Evolutionary conservation across 2,888 invertebrate genomes (phyloP).

Genomic region (Athalia rosae): DNA sequence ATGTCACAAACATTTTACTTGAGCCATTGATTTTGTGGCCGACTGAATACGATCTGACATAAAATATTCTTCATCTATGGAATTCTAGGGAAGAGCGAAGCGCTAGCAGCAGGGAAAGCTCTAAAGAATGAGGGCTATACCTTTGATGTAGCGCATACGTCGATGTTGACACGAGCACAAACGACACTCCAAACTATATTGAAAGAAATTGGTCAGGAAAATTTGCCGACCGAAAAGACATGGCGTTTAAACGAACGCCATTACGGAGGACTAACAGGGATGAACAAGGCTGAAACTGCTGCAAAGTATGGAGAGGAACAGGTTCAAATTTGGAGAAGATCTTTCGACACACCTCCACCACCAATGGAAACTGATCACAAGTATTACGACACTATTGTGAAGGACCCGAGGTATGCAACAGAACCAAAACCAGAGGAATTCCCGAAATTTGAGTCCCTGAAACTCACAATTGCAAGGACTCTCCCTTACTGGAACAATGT

Average conservation of each 20-base stretch:
- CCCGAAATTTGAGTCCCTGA: slow-evolving; percentile 88
- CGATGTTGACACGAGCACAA: slow-evolving; percentile 86
- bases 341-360: slow-evolving; percentile 89
- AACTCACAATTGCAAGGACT: slow-evolving; percentile 87
- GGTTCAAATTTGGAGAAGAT: slow-evolving; percentile 90
- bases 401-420: slow-evolving; percentile 83
- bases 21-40: neutral
- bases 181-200: slow-evolving; percentile 83
- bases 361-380: slow-evolving; percentile 85
- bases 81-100: slow-evolving; percentile 80
- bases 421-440: slow-evolving; percentile 85
- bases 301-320: slow-evolving; percentile 90
- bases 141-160: slow-evolving; percentile 89
- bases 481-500: slow-evolving; percentile 91
- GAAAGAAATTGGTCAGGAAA: slow-evolving; percentile 80
- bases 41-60: neutral
- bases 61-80: neutral
- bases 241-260: slow-evolving; percentile 93
- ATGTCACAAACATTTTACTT: neutral
- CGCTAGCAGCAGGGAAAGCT: slow-evolving; percentile 82
- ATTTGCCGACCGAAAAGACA: slow-evolving; percentile 81
- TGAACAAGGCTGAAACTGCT: slow-evolving; percentile 90
- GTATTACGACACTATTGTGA: slow-evolving; percentile 84
- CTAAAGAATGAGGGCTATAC: slow-evolving; percentile 81
- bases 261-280: slow-evolving; percentile 90